Evolutionary conservation across 2,888 invertebrate species (phyloP).

Genomic region (Campaea margaritaria): DNA sequence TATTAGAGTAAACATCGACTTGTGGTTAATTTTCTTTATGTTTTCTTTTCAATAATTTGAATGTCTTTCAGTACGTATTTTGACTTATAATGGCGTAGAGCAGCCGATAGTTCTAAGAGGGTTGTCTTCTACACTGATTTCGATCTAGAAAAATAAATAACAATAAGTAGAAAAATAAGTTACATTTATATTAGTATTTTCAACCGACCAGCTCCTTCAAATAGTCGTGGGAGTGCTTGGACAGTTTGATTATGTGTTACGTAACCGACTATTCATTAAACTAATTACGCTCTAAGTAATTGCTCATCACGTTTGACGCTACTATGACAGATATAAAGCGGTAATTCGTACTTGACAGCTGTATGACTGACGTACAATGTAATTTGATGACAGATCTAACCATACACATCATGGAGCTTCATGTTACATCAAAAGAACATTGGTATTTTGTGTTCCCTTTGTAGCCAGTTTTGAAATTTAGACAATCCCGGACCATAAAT

Average conservation of each 20-base stretch:
- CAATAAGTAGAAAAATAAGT: too few species aligned
- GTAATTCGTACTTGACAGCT: constrained; percentile 18
- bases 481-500: too few species aligned
- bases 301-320: constrained; percentile 17
- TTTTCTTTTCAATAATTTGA: not conserved
- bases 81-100: too few species aligned
- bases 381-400: constrained; percentile 30
- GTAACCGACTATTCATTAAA: constrained; percentile 3
- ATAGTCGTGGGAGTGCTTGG: constrained; percentile 1
- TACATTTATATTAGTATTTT: too few species aligned
- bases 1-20: too few species aligned
- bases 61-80: too few species aligned
- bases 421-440: constrained; percentile 5
- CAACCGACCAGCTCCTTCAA: too few species aligned
- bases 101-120: too few species aligned
- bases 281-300: constrained; percentile 23
- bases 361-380: constrained; percentile 23
- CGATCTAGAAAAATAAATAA: too few species aligned
- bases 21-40: too few species aligned
- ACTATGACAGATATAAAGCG: constrained; percentile 21
- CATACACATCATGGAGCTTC: constrained; percentile 2
- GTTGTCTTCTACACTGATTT: too few species aligned
- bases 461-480: not conserved
- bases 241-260: constrained; percentile 10
- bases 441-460: not conserved